Base-by-base conservation (phyloP, 1,140 invertebrate species). In the Drosophila simulans region DNA sequence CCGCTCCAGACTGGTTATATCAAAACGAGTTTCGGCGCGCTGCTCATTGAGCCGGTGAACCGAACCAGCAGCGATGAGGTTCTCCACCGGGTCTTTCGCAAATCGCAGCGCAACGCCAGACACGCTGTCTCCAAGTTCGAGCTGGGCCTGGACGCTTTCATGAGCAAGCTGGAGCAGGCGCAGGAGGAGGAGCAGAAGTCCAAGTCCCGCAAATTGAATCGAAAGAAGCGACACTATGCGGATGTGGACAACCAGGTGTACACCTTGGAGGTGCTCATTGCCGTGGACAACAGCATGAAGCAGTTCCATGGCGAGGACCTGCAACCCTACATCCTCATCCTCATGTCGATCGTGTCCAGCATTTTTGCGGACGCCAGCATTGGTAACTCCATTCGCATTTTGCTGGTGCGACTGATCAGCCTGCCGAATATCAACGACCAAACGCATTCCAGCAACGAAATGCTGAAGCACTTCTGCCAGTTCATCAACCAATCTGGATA, bases 291-390 rank as follows among this genome's bases (percentile, higher is more conserved):
- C 12, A 96, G 95, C 80, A 97, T 98, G 97, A 89, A 94, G 1
- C 92, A 94, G 17, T 97, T 97, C 83, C 96, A 98, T 81, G 74
- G 77, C 27, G 93, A 93, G 8, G 77, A 92, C 34, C 68, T 92
- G 2, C 89, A 92, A 17, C 91, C 93, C 53, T 98, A 98, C 83
- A 95, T 98, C 62, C 93, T 97, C 27, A 96, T 95, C 12, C 93
- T 98, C 12, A 96, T 98, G 94, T 95, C 95, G 42, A 96, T 96
- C 80, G 97, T 97, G 7, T 94, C 96, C 5, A 93, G 95, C 31
- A 95, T 98, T 63, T 98, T 95, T 91, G 95, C 96, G 70, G 96
- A 97, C 88, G 94, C 95, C 5, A 96, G 95, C 34, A 96, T 98
- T 64, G 96, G 97, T 5, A 97, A 97, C 91, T 94, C 95, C 1